Evolutionary conservation across 2,113 vertebrate genomes (phyloP), one percentile per base, ranked within the genome.

Genomic region (Oncorhynchus tshawytscha): DNA sequence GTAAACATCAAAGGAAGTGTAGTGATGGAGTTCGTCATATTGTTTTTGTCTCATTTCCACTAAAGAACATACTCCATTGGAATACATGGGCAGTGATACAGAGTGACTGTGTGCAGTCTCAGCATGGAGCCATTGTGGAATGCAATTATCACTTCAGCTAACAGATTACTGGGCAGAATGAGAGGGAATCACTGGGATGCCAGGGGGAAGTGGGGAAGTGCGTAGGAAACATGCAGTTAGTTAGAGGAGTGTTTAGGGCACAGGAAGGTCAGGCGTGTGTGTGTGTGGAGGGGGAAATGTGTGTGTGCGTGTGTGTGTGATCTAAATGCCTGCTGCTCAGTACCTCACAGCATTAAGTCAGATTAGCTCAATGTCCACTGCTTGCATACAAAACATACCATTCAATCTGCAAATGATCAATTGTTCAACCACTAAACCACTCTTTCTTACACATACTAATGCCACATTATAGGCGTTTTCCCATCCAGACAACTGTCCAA

Each of bases 121-220:
- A 84, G 88, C 88, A 81, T 90, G 90, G 87, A 89, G 85, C 87
- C 88, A 78, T 83, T 64, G 76, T 85, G 87, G 90, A 90, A 92
- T 91, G 88, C 88, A 91, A 91, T 92, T 91, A 92, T 90, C 91
- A 90, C 89, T 89, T 89, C 2, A 71, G 76, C 70, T 78, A 85
- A 89, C 82, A 85, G 83, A 88, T 78, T 75, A 81, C 85, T 84
- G 72, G 83, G 79, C 77, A 78, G 85, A 82, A 87, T 70, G 82
- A 81, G 78, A 86, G 82, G 7, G 69, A 87, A 85, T 72, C 81
- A 87, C 83, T 73, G 76, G 16, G 69, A 77, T 82, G 76, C 78
- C 39, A 45, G 39, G 39, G 39, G 39, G 39, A 71, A 72, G 72
- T 68, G 74, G 54, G 65, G n/a, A 57, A 48, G 2, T 31, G 31